These are phyloP conservation scores for Chelmon rostratus DNA, from an alignment of 2,797 vertebrate species.

Conservation along the genomic window DNA sequence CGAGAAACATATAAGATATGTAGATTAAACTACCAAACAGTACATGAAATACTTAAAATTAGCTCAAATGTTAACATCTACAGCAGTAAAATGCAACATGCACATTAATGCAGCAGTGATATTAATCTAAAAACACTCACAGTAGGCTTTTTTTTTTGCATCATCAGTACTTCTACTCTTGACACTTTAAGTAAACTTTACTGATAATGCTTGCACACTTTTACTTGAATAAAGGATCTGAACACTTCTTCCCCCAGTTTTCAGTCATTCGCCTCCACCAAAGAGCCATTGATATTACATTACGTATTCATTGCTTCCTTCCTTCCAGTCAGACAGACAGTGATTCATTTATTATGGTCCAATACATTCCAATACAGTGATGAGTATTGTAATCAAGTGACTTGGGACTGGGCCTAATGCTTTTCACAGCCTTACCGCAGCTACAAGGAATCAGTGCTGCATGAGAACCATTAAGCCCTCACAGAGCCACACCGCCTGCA, in stretches of 20 bases:
- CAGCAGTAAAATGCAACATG: not conserved
- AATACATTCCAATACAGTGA: slow-evolving; percentile 63
- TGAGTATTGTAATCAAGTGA: slow-evolving; percentile 58
- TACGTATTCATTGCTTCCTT: slow-evolving; percentile 52
- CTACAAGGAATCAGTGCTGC: slow-evolving; percentile 42
- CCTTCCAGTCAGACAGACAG: slow-evolving; percentile 56
- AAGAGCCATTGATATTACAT: slow-evolving; percentile 50
- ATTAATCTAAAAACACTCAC: not conserved
- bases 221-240: not conserved
- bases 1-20: not conserved
- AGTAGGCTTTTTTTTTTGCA: too few species aligned
- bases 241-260: not conserved
- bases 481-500: slow-evolving; percentile 44
- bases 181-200: not conserved
- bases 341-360: slow-evolving; percentile 63
- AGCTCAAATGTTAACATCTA: not conserved
- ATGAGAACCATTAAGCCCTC: slow-evolving; percentile 32
- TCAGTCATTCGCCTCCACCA: slow-evolving; percentile 33
- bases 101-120: not conserved
- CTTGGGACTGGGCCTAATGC: slow-evolving; percentile 59
- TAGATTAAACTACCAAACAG: not conserved
- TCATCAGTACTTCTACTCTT: not conserved
- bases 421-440: slow-evolving; percentile 60
- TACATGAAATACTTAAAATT: not conserved
- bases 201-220: not conserved